Evolutionary conservation across 2,797 vertebrate species (phyloP), one percentile per base, ranked within the genome.

Genomic region (Pristis pectinata): DNA sequence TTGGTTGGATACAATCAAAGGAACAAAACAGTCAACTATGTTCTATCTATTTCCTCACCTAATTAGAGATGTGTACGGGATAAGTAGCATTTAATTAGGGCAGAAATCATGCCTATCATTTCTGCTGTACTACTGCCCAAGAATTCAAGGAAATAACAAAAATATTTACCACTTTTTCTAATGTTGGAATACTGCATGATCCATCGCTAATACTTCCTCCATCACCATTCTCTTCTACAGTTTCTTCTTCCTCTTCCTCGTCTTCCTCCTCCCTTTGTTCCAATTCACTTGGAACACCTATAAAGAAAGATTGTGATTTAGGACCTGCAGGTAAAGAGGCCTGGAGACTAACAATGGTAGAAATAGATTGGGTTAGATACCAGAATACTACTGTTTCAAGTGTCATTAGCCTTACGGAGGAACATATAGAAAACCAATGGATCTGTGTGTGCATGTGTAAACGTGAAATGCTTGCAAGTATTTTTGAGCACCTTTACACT

Each of bases 131-230:
- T 53, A 53, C 27, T 53, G 37, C 4, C 49, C 19, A 41, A 34
- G 13, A 34, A 94, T 53, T 30, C 15, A 94, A 53, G 53, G 49
- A 87, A 53, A 30, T 87, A 13, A 56, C 6, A 76, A 53, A 67
- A 94, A 53, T 44, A 15, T 15, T 74, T 94, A 94, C 92, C 92
- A 94, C 92, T 94, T 94, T 94, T 53, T 94, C 92, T 53, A 94
- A 94, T 56, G 92, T 76, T 76, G 92, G 92, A 76, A 94, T 94
- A 76, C 92, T 94, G 44, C 92, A 94, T 8, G 92, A 74, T 49
- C 92, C 92, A 34, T 94, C 92, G 56, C 92, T 94, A 94, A 94
- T 44, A 76, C 92, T 94, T 94, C 72, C 92, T 94, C 92, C 92
- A 94, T 94, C 92, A 2, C 92, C 70, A 94, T 94, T 94, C 70